These are phyloP conservation scores for Neopelma chrysocephalum DNA, from an alignment of 2,797 vertebrate genomes.

Conservation along the genomic window DNA sequence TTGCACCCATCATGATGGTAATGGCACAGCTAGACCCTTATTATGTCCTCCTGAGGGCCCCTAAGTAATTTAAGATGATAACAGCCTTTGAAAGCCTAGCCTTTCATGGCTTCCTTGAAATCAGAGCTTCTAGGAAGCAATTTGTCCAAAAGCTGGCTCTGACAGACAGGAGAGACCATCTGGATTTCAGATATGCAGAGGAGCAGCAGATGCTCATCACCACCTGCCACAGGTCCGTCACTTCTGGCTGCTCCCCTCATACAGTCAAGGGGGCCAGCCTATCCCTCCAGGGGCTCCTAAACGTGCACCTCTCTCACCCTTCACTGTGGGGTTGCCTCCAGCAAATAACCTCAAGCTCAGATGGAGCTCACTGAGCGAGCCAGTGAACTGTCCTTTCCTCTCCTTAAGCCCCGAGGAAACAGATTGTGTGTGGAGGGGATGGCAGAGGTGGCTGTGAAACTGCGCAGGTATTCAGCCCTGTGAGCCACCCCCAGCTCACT, in stretches of 20 bases:
- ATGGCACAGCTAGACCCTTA: not conserved
- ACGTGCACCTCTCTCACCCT: accelerated
- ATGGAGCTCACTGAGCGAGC: not conserved
- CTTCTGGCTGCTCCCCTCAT: not conserved
- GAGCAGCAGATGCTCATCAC: not conserved
- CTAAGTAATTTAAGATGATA: not conserved
- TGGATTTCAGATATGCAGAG: not conserved
- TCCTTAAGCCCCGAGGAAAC: not conserved
- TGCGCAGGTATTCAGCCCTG: accelerated
- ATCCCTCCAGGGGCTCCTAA: not conserved
- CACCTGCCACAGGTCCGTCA: not conserved
- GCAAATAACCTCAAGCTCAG: not conserved
- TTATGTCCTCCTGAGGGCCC: not conserved
- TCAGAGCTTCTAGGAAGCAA: not conserved
- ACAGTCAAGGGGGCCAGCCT: not conserved
- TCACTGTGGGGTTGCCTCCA: not conserved
- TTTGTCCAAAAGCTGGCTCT: not conserved
- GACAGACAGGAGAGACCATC: not conserved
- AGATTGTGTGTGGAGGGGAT: accelerated
- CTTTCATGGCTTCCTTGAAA: not conserved
- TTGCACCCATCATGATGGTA: accelerated
- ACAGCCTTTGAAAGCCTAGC: not conserved
- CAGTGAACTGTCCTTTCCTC: not conserved
- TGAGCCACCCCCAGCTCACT: not conserved
- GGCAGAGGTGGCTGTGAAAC: not conserved